Conservation (phyloP, 2,113 vertebrate genomes). For the Catharus fuscescens region DNA sequence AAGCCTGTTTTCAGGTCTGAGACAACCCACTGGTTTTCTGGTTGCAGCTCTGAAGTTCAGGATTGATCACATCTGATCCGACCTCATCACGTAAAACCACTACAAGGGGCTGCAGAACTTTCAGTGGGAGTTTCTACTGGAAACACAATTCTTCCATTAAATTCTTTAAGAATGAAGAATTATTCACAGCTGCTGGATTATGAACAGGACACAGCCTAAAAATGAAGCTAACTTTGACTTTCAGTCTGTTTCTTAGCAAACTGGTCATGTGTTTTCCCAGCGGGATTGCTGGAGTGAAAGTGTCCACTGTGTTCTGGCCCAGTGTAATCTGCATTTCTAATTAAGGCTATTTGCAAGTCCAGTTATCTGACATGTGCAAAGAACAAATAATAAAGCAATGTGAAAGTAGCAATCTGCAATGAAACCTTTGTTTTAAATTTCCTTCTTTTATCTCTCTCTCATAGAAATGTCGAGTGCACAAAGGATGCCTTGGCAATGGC, state of each 20-base stretch:
- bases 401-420: background rate
- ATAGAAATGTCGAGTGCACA: background rate
- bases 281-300: background rate
- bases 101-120: background rate
- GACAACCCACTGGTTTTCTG: background rate
- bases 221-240: background rate
- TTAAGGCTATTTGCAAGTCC: conserved; percentile 27
- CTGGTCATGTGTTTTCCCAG: background rate
- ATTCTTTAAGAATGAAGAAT: conserved; percentile 9
- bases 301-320: conserved; percentile 15
- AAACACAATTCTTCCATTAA: background rate
- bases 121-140: background rate
- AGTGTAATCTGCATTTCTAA: conserved; percentile 66
- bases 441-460: background rate
- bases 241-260: background rate
- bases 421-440: conserved; percentile 57
- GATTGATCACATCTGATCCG: background rate
- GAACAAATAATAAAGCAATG: conserved; percentile 22
- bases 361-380: conserved; percentile 58
- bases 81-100: background rate
- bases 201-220: background rate
- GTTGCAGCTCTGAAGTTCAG: background rate
- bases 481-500: background rate
- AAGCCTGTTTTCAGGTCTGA: background rate
- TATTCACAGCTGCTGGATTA: background rate